Evolutionary conservation across 2,888 invertebrate species (phyloP).

Genomic region (Eulithis testata): DNA sequence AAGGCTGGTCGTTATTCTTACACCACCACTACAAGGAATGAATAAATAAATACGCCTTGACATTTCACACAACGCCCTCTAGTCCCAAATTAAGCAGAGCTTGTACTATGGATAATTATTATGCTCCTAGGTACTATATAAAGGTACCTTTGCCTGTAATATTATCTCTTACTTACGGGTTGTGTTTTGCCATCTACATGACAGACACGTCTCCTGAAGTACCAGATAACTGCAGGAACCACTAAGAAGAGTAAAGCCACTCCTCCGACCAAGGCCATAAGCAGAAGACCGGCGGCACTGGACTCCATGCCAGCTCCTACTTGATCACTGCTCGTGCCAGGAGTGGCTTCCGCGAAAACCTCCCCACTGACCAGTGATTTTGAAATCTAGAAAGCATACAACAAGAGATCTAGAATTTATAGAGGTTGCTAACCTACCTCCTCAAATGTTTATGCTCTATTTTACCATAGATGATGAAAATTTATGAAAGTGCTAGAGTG

Average conservation of each 20-base stretch:
- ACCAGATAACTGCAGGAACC: conserved; percentile 57
- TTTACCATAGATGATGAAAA: no score
- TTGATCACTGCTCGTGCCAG: conserved; percentile 51
- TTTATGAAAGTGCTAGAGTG: no score
- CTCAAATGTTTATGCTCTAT: no score
- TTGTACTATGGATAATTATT: no score
- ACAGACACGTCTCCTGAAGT: conserved; percentile 66
- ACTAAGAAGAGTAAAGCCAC: conserved; percentile 63
- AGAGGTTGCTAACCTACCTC: no score
- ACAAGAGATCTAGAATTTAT: not conserved
- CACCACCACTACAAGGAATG: no score
- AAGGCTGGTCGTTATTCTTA: no score
- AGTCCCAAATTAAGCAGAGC: no score
- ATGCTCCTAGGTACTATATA: no score
- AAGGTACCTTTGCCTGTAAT: no score
- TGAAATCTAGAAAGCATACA: conserved; percentile 52
- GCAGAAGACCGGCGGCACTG: conserved; percentile 54
- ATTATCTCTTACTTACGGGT: conserved; percentile 59
- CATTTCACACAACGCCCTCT: no score
- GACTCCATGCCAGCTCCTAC: conserved; percentile 53
- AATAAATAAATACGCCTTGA: no score
- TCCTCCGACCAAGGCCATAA: conserved; percentile 61
- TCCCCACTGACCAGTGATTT: conserved; percentile 61
- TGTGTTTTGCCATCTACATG: conserved; percentile 73
- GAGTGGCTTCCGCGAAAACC: conserved; percentile 55